Conservation (phyloP, 2,888 invertebrate species). For the Eledone cirrhosa region DNA sequence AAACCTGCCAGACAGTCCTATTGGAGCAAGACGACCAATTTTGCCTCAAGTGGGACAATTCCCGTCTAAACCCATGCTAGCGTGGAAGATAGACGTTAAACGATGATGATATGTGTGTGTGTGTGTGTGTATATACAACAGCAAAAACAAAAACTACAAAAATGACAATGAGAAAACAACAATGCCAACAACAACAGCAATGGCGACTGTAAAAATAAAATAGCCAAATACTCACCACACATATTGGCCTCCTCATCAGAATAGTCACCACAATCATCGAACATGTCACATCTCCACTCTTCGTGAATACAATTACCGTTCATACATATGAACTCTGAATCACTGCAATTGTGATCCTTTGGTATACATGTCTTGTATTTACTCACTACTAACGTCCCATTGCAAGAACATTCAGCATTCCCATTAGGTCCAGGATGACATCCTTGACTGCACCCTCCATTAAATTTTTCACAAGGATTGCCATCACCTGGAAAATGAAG, state of each 20-base stretch:
- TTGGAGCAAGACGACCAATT: no score
- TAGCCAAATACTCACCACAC: slow-evolving; percentile 51
- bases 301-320: slow-evolving; percentile 93
- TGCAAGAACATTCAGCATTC: slow-evolving; percentile 80
- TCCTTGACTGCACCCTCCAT: slow-evolving; percentile 93
- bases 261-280: slow-evolving; percentile 67
- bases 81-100: no score
- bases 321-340: slow-evolving; percentile 84
- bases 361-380: slow-evolving; percentile 93
- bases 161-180: no score
- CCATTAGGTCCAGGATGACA: slow-evolving; percentile 89
- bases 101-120: no score
- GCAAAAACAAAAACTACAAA: no score
- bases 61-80: no score
- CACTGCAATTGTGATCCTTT: slow-evolving; percentile 67
- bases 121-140: no score
- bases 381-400: slow-evolving; percentile 81
- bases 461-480: slow-evolving; percentile 78
- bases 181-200: no score
- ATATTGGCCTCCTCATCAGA: slow-evolving; percentile 58
- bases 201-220: no score
- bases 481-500: slow-evolving; percentile 43
- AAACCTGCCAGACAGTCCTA: no score
- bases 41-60: no score
- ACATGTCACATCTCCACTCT: slow-evolving; percentile 95